Base-by-base conservation (phyloP, 2,797 vertebrate genomes). In the Mionectes olivaceus region DNA sequence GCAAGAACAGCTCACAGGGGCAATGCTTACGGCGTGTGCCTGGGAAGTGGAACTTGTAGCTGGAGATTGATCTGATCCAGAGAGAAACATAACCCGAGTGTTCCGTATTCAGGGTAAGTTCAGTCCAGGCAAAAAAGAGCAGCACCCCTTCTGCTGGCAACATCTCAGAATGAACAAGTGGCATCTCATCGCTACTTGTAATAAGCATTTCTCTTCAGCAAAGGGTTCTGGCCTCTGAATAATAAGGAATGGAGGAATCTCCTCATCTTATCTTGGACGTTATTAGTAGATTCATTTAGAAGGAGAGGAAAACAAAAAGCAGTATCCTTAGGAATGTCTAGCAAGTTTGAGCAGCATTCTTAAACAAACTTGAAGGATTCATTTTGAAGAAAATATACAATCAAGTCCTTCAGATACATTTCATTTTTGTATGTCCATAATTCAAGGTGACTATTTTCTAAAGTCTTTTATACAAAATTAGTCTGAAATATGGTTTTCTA, bases 381-480 rank as follows among this genome's bases (percentile, higher is more conserved):
- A 35, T 74, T 83, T 56, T 87, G 56, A 93, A 89, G 55, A 94
- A 94, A 92, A 75, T 30, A 75, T 10, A 21, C 86, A 70, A 80
- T 55, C 89, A 80, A 89, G 77, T 5, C 39, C 47, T 74, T 84
- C 56, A 39, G 21, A 73, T 65, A 56, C 9, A 37, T 91, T 88
- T 93, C 10, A 50, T 47, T 94, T 94, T 90, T 53, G 53, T 71
- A 61, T 77, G n/a, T 83, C 81, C 46, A 18, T 87, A 95, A 95
- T 87, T 94, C 79, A 93, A 91, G 71, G 83, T 77, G 76, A 95
- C 80, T 96, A 50, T 95, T 97, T 92, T 92, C 78, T 65, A 53
- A 91, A 90, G 44, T 93, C 94, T 87, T 93, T 95, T 94, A 49
- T 85, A 91, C 8, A 11, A 61, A 96, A 92, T 96, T 96, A 95